Conservation (phyloP, 2,888 invertebrate species). For the Amorpha juglandis region DNA sequence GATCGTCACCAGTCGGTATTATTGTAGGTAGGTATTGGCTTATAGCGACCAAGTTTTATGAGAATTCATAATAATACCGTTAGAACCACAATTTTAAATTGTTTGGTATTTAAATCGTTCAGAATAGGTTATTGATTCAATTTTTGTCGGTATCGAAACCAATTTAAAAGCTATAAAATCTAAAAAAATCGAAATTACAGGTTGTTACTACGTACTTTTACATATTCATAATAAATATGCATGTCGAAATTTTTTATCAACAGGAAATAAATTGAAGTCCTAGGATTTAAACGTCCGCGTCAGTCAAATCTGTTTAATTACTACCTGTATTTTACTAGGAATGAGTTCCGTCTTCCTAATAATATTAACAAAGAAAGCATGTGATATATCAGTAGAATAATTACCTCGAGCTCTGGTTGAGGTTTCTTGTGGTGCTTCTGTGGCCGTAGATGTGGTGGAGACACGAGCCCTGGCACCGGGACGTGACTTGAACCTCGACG, state of each 20-base stretch:
- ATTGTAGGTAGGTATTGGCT: constrained; percentile 14
- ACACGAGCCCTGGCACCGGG: constrained; percentile 73
- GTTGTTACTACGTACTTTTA: no score
- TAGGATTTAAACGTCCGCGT: neutral
- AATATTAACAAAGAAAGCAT: neutral
- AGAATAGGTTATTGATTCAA: neutral
- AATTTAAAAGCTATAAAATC: no score
- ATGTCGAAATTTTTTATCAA: neutral
- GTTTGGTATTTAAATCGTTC: neutral
- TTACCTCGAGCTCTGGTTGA: constrained; percentile 81
- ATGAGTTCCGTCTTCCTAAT: neutral
- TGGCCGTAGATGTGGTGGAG: constrained; percentile 70
- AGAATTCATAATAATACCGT: constrained; percentile 3
- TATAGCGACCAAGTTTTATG: constrained; percentile 5
- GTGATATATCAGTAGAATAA: constrained; percentile 19
- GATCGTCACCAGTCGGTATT: no score
- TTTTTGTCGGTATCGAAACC: no score
- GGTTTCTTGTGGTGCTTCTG: constrained; percentile 74
- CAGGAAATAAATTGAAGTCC: neutral
- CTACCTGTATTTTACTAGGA: neutral
- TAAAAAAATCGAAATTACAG: no score
- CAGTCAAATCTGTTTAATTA: neutral
- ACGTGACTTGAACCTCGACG: constrained; percentile 74
- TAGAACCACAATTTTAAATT: neutral
- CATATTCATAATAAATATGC: neutral